Base-by-base conservation (phyloP, 2,888 invertebrate genomes). In the Erebia palarica region DNA sequence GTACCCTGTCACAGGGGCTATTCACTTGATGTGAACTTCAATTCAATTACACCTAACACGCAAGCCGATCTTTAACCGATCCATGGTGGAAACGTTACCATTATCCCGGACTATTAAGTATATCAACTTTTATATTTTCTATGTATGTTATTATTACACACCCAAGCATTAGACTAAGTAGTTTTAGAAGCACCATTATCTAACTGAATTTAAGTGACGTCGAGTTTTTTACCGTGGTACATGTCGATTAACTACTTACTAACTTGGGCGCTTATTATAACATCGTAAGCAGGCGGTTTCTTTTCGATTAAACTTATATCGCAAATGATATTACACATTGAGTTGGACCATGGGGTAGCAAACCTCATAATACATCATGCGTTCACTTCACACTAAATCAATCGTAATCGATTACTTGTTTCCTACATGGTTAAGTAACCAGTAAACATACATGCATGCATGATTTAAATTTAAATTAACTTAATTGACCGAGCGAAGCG, bases 1-100 rank as follows among this genome's bases (percentile, higher is more conserved):
- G 82, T 86, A 85, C 82, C 85, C 84, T 86, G 86, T 83, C 83
- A 80, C 81, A 78, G 78, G 77, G 83, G 82, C 84, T 86, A 84
- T 85, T 80, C 80, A 84, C 82, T 84, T 83, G 84, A 85, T 84
- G 83, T 78, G 81, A 82, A 83, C 85, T 73, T 84, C 83, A 84
- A 89, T 87, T 86, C 84, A 86, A 87, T 88, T 87, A 87, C 81
- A 68, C 49, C 55, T 65, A 75, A 69, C 76, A 76, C 75, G 75
- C 74, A 58, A 76, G 58, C 57, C 53, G 49, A 73, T 73, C 73
- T 71, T 73, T 75, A 73, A 69, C 71, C 65, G 59, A 67, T 58
- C 55, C 55, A 60, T 58, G 27, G 51, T 55, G 58, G 16, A 65
- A 64, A 55, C 51, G 65, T 67, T 21, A 67, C 49, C 59, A 61